These are phyloP conservation scores for Bubo blakistoni DNA, from an alignment of 2,113 vertebrate species.

Conservation along the genomic window DNA sequence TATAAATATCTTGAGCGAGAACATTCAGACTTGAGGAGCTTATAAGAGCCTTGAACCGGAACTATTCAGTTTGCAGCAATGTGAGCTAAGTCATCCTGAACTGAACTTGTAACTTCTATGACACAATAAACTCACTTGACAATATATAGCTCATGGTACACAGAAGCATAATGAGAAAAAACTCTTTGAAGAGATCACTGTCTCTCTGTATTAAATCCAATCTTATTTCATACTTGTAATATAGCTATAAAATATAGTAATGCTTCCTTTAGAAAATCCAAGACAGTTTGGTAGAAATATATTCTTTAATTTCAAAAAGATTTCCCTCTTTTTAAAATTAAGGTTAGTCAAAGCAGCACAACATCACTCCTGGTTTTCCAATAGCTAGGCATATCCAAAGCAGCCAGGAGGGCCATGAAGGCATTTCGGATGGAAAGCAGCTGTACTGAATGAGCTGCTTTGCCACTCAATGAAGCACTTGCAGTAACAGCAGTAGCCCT, in stretches of 20 bases:
- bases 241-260: neutral
- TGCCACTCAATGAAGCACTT: neutral
- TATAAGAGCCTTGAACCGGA: constrained; percentile 25
- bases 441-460: neutral
- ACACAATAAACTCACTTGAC: neutral
- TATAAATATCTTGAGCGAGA: neutral
- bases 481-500: neutral
- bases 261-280: neutral
- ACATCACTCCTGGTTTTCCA: neutral
- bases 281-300: neutral
- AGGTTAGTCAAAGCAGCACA: neutral
- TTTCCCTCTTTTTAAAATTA: neutral
- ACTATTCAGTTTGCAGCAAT: neutral
- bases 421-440: neutral
- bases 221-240: neutral
- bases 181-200: neutral
- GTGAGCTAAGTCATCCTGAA: constrained; percentile 8
- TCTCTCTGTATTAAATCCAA: neutral
- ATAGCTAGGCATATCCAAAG: neutral
- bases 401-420: neutral
- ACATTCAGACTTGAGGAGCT: neutral
- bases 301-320: neutral
- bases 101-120: neutral
- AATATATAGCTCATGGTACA: neutral
- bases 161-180: neutral